These are phyloP conservation scores for Nycticebus coucang DNA, from an alignment of 2,113 vertebrate species.

Conservation along the genomic window DNA sequence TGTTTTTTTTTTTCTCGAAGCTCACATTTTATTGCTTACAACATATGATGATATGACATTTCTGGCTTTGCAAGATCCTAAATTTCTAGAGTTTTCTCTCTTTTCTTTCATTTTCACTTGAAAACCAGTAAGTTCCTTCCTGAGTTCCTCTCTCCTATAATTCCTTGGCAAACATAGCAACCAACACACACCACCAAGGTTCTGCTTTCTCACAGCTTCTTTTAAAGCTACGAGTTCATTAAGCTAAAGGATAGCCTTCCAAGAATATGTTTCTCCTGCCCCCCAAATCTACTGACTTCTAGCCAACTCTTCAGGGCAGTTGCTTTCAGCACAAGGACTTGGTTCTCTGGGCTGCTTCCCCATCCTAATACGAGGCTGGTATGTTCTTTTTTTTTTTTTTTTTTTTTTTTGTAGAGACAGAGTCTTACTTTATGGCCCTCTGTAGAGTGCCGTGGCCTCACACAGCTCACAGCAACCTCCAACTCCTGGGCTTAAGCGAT, in stretches of 20 bases:
- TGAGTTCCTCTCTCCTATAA: not conserved
- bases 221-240: not conserved
- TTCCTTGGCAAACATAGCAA: not conserved
- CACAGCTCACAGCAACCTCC: too few relatives aligned
- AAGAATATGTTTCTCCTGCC: not conserved
- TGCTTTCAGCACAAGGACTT: not conserved
- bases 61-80: not conserved
- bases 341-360: not conserved
- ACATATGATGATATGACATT: not conserved
- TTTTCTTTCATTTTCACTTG: not conserved
- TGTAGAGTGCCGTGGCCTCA: too few relatives aligned
- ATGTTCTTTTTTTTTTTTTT: too few relatives aligned
- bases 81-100: not conserved
- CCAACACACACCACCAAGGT: not conserved
- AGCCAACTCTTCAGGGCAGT: not conserved
- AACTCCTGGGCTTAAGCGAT: too few relatives aligned
- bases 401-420: too few relatives aligned
- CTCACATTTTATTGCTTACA: not conserved
- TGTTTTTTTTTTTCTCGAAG: not conserved
- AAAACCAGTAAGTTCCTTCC: not conserved
- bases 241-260: not conserved
- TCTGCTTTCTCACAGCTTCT: not conserved
- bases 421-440: too few relatives aligned
- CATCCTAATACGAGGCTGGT: not conserved
- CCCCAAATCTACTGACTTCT: not conserved